Base-by-base conservation (phyloP, 2,113 vertebrate species). In the Melanotaenia duboulayi region DNA sequence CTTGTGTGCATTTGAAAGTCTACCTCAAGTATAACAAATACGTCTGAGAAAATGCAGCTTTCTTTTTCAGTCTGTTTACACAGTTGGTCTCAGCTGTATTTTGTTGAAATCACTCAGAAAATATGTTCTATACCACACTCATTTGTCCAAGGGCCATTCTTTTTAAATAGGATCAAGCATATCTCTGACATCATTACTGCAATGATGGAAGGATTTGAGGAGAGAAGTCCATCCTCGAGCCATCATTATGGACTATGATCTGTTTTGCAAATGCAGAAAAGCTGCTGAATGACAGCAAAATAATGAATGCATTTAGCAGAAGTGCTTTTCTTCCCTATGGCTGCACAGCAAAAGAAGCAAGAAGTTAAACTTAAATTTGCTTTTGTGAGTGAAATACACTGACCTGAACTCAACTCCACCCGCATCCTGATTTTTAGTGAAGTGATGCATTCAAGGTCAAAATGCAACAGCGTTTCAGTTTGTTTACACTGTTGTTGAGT, bases 201-300 rank as follows among this genome's bases (percentile, higher is more conserved):
- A 19, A 35, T 9, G 23, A 65, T 44, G 32, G 32, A 35, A 35
- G 8, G 32, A 35, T 55, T 70, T 11, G 13, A 44, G 46, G 57
- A 11, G 11, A 28, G 7, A n/a, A 40, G n/a, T 60, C 37, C 48
- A n/a, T 67, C 61, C 70, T 68, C 6, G 5, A 71, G 65, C 57
- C 48, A 52, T 58, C 22, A 62, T 76, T 63, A 24, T 4, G 11
- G 60, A 22, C 40, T 55, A 23, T 8, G 1, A 48, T 65, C 63
- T 78, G 74, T 78, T 76, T 79, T 58, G 63, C 51, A 76, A 80
- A 85, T 76, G 60, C 35, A 55, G 22, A 64, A 71, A 76, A 57
- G 60, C 63, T 71, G 58, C 56, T 57, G 25, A 72, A 23, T 40
- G 58, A 52, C 62, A 25, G 46, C 64, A 11, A 20, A 51, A 44